Base-by-base conservation (phyloP, 1,140 invertebrate species). In the Palaemon carinicauda region DNA sequence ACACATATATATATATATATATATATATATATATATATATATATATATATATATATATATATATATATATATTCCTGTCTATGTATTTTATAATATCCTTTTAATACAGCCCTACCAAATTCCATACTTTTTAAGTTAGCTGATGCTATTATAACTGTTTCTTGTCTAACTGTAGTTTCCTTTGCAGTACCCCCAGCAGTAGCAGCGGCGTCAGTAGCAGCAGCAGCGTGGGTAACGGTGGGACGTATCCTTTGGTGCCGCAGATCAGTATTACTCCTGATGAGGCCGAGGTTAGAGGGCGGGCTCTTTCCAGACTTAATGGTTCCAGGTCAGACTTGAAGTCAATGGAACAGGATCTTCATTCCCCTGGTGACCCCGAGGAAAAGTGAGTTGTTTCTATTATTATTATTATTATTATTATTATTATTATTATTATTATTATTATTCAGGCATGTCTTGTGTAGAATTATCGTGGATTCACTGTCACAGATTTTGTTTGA, bases 221-320 rank as follows among this genome's bases (percentile, higher is more conserved):
- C 24, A 41, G 50, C 41, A 24, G 65, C 27, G 41, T 50, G 65
- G 69, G 50, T 5, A 27, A 29, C 27, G 31, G 53, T n/a, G 53
- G 51, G 15, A 31, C 24, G 4, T 69, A 69, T 21, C 65, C 65
- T 7, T 15, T 31, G 65, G 78, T 80, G 24, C 78, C 78, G 0
- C 78, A 80, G 53, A 80, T 80, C 78, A 80, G 78, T 29, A 80
- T 80, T 19, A 80, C 78, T 1, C 78, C 78, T 1, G 78, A 80
- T 29, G 78, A 80, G 53, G 78, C 78, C 3, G 24, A 80, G 29
- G 78, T 80, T 1, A 24, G 78, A 1, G 78, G 53, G 0, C 17
- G 78, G 24, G 78, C 53, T 2, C 78, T 80, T 3, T 80, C 78
- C 12, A 60, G 78, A 33, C 78, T 80, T 29, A 80, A 80, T 31